Percentiles rank a stretch among this genome's conserved stretches.
phyloP scores from a whole-genome alignment of 2,888 invertebrate genomes.

The Anarsia innoxiella region DNA sequence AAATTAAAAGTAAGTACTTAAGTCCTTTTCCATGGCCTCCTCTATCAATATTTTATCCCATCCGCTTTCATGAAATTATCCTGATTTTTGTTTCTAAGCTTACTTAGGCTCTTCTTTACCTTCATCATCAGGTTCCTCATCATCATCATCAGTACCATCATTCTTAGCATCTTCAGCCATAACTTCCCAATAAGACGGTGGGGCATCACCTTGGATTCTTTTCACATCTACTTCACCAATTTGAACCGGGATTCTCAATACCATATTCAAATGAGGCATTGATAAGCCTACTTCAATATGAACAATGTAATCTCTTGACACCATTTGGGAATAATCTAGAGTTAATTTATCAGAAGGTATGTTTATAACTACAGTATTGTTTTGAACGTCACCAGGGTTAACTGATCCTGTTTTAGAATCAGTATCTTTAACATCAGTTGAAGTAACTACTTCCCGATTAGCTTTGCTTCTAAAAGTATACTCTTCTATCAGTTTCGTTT shows the following conservation, averaged over 20 bases:
- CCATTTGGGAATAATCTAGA: slow-evolving; percentile 18
- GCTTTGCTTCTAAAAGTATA: slow-evolving; percentile 15
- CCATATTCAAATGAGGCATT: slow-evolving; percentile 13
- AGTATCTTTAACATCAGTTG: slow-evolving; percentile 15
- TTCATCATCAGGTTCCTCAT: not conserved
- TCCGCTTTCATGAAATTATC: too few relatives aligned
- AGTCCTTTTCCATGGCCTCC: too few relatives aligned
- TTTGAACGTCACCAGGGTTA: slow-evolving; percentile 13
- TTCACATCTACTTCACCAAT: not conserved
- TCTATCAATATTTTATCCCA: too few relatives aligned
- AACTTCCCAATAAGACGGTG: slow-evolving; percentile 13
- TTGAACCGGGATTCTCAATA: slow-evolving; percentile 3
- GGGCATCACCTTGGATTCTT: not conserved
- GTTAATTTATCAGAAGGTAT: slow-evolving; percentile 15
- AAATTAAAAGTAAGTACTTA: too few relatives aligned
- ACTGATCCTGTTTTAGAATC: slow-evolving; percentile 19
- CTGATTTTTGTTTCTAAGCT: too few relatives aligned
- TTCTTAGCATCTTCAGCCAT: slow-evolving; percentile 22
- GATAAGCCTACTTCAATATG: slow-evolving; percentile 19
- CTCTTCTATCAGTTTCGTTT: slow-evolving; percentile 20
- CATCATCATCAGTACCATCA: slow-evolving; percentile 7
- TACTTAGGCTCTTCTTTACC: too few relatives aligned
- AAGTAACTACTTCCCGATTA: slow-evolving; percentile 1
- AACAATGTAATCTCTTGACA: slow-evolving; percentile 19
- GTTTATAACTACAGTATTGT: slow-evolving; percentile 14